These are phyloP conservation scores for Cenopis cana DNA, from an alignment of 2,888 invertebrate genomes.

Conservation along the genomic window DNA sequence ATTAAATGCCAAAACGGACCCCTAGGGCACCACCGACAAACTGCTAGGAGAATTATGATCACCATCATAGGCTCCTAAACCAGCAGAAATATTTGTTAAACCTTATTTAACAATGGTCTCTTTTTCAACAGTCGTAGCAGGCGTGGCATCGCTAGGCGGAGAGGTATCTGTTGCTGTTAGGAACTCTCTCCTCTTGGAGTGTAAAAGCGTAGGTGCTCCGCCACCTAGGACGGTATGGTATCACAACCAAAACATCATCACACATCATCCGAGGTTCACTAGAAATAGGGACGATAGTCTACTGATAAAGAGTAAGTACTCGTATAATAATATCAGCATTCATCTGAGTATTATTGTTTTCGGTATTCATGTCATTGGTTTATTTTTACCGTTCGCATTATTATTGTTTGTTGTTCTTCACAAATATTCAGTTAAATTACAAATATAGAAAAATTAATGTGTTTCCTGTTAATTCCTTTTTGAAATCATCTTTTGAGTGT, in stretches of 20 bases:
- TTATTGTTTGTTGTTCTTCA: neutral
- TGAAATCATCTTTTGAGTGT: neutral
- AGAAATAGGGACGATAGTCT: constrained; percentile 78
- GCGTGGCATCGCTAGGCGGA: constrained; percentile 86
- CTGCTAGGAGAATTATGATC: neutral
- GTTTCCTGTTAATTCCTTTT: too few species aligned
- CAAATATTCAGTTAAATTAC: constrained; percentile 5
- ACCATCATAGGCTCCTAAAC: neutral
- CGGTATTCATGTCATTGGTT: neutral
- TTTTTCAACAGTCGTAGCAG: constrained; percentile 82
- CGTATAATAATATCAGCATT: neutral
- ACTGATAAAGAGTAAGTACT: constrained; percentile 76
- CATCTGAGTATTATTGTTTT: neutral
- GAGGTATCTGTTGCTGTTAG: constrained; percentile 74
- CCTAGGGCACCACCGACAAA: too few species aligned
- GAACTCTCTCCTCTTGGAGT: constrained; percentile 71
- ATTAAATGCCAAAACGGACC: too few species aligned
- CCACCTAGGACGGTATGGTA: constrained; percentile 83
- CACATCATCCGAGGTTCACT: constrained; percentile 79
- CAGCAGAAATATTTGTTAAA: neutral
- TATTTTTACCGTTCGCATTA: neutral
- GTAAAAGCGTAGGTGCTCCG: constrained; percentile 76
- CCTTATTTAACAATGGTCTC: neutral
- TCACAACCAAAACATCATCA: constrained; percentile 81
- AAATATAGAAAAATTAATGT: neutral